Base-by-base conservation (phyloP, 2,888 invertebrate genomes). In the Hyppa rectilinea region DNA sequence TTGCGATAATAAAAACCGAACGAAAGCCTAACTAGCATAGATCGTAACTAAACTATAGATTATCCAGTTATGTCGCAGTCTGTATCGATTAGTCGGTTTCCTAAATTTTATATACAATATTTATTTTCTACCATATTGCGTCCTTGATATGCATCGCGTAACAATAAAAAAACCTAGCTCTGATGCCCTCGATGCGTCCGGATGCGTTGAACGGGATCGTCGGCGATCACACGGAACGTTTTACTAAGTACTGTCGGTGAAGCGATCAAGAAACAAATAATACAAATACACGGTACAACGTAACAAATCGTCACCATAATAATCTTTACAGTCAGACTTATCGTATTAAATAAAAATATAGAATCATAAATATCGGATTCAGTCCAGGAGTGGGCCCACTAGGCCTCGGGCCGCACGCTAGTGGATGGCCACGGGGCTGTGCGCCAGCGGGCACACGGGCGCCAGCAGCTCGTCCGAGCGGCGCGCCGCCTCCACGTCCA, bases 371-470 rank as follows among this genome's bases (percentile, higher is more conserved):
- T 95, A 95, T 89, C 89, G 93, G 87, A 83, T 92, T 91, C 90
- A 92, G 94, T 94, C 92, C 93, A 75, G 75, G 71, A 69, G 81
- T 71, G 78, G 66, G 78, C 74, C 66, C 65, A 43, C 64, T 4
- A 29, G 17, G 56, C 26, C 29, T 4, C 38, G 17, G 56, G 36
- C 29, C 62, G n/a, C 23, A 5, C 29, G 63, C 93, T 95, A 96
- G 94, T 99, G 99, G 93, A 98, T 99, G 93, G 98, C 98, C 90
- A 99, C 98, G 88, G 99, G 98, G 96, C 98, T 98, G 96, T 98
- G 98, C 95, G 98, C 98, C 91, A 98, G 97, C 84, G 89, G 86
- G 85, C 98, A 98, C 87, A 98, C 98, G 82, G 93, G 98, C 87
- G 87, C 98, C 89, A 98, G 97, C 98, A 98, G 98, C 85, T 96